phyloP scores from a whole-genome alignment of 2,888 invertebrate species.

The Colletes collaris region DNA sequence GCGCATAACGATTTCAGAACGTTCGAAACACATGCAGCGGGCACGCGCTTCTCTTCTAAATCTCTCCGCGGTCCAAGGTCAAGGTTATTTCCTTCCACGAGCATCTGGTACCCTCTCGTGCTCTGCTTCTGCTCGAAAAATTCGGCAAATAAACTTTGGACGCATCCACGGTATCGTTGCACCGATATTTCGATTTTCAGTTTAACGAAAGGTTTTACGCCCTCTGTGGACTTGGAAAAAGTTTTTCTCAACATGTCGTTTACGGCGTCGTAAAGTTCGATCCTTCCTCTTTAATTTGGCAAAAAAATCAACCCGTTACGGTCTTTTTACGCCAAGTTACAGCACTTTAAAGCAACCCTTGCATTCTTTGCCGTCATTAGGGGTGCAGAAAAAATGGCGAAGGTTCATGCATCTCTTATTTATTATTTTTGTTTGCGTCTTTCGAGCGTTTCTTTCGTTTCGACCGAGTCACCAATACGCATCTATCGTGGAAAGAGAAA shows the following conservation, averaged over 20 bases:
- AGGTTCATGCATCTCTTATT: too few species aligned
- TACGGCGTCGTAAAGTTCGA: too few species aligned
- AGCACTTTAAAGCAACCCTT: too few species aligned
- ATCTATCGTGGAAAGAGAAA: slow-evolving; percentile 26
- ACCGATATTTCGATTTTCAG: too few species aligned
- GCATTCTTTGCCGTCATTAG: too few species aligned
- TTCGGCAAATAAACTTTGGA: slow-evolving; percentile 19
- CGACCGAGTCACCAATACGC: background rate
- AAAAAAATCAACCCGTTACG: too few species aligned
- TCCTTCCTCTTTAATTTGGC: too few species aligned
- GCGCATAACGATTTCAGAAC: background rate
- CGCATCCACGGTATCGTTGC: background rate
- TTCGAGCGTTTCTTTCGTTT: background rate
- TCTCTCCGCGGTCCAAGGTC: slow-evolving; percentile 53
- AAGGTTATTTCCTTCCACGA: slow-evolving; percentile 53
- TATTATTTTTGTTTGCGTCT: background rate
- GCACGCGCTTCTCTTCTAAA: slow-evolving; percentile 45
- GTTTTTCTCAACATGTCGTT: too few species aligned
- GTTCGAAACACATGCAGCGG: slow-evolving; percentile 2
- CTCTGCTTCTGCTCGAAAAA: slow-evolving; percentile 33
- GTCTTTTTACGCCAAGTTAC: too few species aligned
- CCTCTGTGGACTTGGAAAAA: too few species aligned
- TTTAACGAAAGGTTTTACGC: too few species aligned
- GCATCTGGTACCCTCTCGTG: slow-evolving; percentile 53
- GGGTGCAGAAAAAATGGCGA: too few species aligned